A percentile compares a stretch with the other conserved stretches of the same genome.
phyloP scores from a whole-genome alignment of 2,888 invertebrate genomes.

The Stenurella melanura region DNA sequence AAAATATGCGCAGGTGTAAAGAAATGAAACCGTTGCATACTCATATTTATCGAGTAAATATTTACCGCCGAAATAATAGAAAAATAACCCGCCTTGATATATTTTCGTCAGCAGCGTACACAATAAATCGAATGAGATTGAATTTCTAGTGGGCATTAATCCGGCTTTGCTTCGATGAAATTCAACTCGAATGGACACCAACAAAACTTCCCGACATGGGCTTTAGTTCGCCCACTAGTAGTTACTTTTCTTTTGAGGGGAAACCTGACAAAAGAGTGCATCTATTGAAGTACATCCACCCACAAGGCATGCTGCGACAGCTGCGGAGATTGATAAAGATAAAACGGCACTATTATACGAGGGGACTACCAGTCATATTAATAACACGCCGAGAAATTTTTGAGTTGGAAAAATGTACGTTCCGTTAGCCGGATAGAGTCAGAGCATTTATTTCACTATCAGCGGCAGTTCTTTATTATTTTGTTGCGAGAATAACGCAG shows the following conservation, averaged over 20 bases:
- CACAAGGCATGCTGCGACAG: constrained; percentile 29
- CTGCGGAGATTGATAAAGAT: constrained; percentile 44
- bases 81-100: background rate
- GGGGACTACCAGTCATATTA: constrained; percentile 29
- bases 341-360: constrained; percentile 35
- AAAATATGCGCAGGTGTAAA: too few relatives aligned
- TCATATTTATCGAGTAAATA: background rate
- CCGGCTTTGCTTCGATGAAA: constrained; percentile 4
- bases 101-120: background rate
- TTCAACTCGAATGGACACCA: constrained; percentile 10
- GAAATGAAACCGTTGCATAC: too few relatives aligned
- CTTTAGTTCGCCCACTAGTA: background rate
- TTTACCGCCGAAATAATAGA: background rate
- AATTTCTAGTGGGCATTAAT: constrained; percentile 9
- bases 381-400: constrained; percentile 34
- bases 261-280: constrained; percentile 18
- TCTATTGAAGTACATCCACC: constrained; percentile 29
- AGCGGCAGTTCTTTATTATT: constrained; percentile 11
- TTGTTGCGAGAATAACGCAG: background rate
- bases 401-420: constrained; percentile 13
- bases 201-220: constrained; percentile 13
- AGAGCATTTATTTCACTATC: constrained; percentile 15
- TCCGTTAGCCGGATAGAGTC: background rate
- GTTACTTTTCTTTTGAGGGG: constrained; percentile 26
- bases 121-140: constrained; percentile 2